These are phyloP conservation scores for Peromyscus maniculatus DNA, from an alignment of 2,113 vertebrate species.

Conservation along the genomic window DNA sequence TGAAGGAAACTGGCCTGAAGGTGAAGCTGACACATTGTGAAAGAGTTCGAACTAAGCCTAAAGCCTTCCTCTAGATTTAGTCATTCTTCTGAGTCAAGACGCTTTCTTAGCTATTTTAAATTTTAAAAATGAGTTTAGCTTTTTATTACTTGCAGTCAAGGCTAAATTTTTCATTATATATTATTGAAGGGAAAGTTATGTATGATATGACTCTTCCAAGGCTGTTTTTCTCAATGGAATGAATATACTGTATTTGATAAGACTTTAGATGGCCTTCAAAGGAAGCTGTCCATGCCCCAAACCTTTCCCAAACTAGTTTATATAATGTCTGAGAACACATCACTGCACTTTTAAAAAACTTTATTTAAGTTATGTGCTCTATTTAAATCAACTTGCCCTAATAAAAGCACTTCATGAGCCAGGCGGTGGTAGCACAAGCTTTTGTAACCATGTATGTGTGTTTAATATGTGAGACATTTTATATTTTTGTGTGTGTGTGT, in stretches of 20 bases:
- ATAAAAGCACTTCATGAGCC: background rate
- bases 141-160: slow-evolving; percentile 46
- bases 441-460: background rate
- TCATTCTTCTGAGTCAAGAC: slow-evolving; percentile 21
- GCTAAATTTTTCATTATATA: slow-evolving; percentile 18
- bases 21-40: background rate
- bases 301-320: background rate
- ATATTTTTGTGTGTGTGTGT: background rate
- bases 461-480: background rate
- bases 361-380: background rate
- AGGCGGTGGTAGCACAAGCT: too few relatives aligned
- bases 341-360: background rate
- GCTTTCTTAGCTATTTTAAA: background rate
- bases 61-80: background rate
- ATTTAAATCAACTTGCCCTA: background rate
- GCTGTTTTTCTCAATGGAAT: background rate
- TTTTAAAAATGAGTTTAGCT: background rate
- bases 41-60: background rate
- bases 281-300: background rate
- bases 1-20: slow-evolving; percentile 4
- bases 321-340: background rate
- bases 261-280: background rate
- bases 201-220: slow-evolving; percentile 4
- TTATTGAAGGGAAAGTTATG: background rate
- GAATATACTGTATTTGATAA: slow-evolving; percentile 33